Evolutionary conservation across 2,113 vertebrate species (phyloP).

Genomic region (Corvus moneduloides): DNA sequence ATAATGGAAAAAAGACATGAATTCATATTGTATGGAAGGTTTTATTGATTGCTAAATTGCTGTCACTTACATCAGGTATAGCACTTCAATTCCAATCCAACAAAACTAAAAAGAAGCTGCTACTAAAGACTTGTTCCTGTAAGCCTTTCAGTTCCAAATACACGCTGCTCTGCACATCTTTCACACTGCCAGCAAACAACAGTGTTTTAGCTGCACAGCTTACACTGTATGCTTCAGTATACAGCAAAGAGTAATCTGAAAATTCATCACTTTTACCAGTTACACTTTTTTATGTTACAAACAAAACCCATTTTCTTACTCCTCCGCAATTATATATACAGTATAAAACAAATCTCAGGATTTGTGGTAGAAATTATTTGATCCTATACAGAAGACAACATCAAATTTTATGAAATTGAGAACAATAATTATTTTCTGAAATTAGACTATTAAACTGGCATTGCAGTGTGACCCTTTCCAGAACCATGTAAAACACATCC

Average conservation of each 20-base stretch:
- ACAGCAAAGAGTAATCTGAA: not conserved
- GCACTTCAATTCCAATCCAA: not conserved
- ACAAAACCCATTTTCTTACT: not conserved
- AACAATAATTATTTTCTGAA: not conserved
- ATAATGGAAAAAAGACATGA: not conserved
- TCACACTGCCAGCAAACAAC: not conserved
- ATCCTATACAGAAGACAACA: not conserved
- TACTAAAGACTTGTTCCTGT: not conserved
- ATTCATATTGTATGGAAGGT: not conserved
- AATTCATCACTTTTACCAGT: not conserved
- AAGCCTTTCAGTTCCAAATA: not conserved
- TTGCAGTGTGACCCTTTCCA: not conserved
- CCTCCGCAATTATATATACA: constrained; percentile 3
- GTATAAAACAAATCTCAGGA: constrained; percentile 10
- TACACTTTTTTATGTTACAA: not conserved
- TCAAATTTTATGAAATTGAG: not conserved
- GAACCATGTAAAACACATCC: not conserved
- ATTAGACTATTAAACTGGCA: not conserved
- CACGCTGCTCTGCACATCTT: not conserved
- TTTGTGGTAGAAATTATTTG: not conserved
- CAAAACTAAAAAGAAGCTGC: not conserved
- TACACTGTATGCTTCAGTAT: not conserved
- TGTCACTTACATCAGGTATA: not conserved
- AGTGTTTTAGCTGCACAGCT: not conserved
- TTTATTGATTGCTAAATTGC: constrained; percentile 53